Percentiles rank a stretch among this genome's conserved stretches.
Evolutionary conservation across 2,797 vertebrate genomes (phyloP).

Genomic region (Chlorospingus flavigularis): DNA sequence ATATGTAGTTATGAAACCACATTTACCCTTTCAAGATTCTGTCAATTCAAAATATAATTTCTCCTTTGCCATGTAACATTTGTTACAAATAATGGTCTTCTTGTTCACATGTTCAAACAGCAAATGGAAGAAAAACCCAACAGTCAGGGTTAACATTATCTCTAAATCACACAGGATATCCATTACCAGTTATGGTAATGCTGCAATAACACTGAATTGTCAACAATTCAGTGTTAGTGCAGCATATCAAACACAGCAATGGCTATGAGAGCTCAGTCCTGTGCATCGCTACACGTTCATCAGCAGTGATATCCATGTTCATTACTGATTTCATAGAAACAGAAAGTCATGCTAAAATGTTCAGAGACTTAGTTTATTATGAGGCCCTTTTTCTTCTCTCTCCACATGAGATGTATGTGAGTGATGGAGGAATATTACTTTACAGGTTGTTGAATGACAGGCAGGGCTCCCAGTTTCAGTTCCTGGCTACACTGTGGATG

Average conservation of each 20-base stretch:
- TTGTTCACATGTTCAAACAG: slow-evolving; percentile 37
- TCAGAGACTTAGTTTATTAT: background rate
- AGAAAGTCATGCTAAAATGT: background rate
- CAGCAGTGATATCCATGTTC: background rate
- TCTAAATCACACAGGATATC: slow-evolving; percentile 1
- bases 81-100: slow-evolving; percentile 47
- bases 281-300: background rate
- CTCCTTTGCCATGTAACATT: background rate
- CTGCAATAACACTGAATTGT: background rate
- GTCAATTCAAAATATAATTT: slow-evolving; percentile 15
- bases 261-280: background rate
- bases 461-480: background rate
- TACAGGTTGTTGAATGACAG: background rate
- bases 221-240: background rate
- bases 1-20: slow-evolving; percentile 28
- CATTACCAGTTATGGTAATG: background rate
- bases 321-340: background rate
- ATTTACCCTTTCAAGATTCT: slow-evolving; percentile 15
- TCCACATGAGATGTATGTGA: background rate
- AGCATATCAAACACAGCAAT: background rate
- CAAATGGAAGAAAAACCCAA: slow-evolving; percentile 34
- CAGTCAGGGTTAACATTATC: slow-evolving; percentile 20
- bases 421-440: background rate
- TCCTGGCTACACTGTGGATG: background rate
- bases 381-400: background rate